Evolutionary conservation across 2,797 vertebrate species (phyloP).

Genomic region (Phylloscopus collybita): DNA sequence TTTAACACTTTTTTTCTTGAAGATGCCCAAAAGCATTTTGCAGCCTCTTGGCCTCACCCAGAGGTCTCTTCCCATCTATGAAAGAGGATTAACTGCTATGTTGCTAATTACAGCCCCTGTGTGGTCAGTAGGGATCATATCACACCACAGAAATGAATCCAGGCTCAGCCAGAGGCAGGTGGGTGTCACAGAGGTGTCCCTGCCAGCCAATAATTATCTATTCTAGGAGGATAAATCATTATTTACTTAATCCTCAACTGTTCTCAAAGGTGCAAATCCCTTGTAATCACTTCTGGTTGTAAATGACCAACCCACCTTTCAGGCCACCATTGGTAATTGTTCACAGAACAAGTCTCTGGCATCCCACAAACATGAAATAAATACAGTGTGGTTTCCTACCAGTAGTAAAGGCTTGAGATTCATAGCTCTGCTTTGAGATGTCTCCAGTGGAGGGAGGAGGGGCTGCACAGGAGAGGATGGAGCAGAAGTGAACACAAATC

Average conservation of each 20-base stretch:
- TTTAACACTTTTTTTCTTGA: not conserved
- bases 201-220: not conserved
- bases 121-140: not conserved
- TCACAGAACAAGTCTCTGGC: not conserved
- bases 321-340: not conserved
- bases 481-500: not conserved
- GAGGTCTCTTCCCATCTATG: not conserved
- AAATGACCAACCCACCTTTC: not conserved
- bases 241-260: not conserved
- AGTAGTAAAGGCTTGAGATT: not conserved
- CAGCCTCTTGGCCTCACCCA: not conserved
- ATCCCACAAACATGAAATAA: not conserved
- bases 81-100: not conserved
- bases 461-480: not conserved
- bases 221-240: not conserved
- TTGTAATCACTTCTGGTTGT: not conserved
- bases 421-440: not conserved
- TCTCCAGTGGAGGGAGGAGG: not conserved
- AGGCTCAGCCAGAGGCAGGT: not conserved
- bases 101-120: not conserved
- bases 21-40: not conserved
- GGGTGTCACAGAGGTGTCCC: fast-evolving
- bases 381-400: not conserved
- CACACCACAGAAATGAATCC: not conserved
- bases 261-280: not conserved